These are phyloP conservation scores for Dendrolimus punctatus DNA, from an alignment of 1,140 invertebrate species.

Conservation along the genomic window DNA sequence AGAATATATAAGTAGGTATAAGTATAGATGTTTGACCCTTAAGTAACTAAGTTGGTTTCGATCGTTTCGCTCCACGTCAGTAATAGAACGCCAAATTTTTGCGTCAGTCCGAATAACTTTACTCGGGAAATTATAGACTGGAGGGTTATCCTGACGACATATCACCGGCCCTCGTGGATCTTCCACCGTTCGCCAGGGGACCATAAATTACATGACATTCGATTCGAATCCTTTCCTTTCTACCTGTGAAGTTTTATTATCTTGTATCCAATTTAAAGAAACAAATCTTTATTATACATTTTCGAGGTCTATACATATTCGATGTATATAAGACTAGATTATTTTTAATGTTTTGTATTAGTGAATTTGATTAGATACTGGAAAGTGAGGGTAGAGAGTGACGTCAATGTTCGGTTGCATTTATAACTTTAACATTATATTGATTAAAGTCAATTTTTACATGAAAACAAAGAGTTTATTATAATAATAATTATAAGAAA, in stretches of 20 bases:
- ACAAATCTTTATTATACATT: neutral
- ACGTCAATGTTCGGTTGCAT: no score
- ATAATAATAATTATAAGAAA: no score
- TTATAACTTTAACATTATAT: no score
- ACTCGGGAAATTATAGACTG: slow-evolving; percentile 43
- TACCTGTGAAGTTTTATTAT: slow-evolving; percentile 32
- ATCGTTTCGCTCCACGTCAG: neutral
- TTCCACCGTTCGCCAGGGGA: slow-evolving; percentile 36
- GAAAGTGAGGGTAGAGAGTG: no score
- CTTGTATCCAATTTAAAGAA: slow-evolving; percentile 8
- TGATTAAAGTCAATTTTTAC: no score
- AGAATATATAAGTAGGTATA: no score
- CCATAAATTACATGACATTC: slow-evolving; percentile 49
- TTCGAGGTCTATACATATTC: neutral
- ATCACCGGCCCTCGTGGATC: slow-evolving; percentile 34
- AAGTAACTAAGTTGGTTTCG: no score
- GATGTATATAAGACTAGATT: no score
- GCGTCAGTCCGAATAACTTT: slow-evolving; percentile 19
- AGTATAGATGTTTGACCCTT: no score
- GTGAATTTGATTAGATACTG: no score
- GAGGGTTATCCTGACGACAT: slow-evolving; percentile 43
- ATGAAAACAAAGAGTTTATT: no score
- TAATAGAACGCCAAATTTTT: slow-evolving; percentile 6
- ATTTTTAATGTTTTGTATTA: no score
- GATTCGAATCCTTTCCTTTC: slow-evolving; percentile 40